Conservation (phyloP, 2,888 invertebrate species). For the Zeuzera pyrina region DNA sequence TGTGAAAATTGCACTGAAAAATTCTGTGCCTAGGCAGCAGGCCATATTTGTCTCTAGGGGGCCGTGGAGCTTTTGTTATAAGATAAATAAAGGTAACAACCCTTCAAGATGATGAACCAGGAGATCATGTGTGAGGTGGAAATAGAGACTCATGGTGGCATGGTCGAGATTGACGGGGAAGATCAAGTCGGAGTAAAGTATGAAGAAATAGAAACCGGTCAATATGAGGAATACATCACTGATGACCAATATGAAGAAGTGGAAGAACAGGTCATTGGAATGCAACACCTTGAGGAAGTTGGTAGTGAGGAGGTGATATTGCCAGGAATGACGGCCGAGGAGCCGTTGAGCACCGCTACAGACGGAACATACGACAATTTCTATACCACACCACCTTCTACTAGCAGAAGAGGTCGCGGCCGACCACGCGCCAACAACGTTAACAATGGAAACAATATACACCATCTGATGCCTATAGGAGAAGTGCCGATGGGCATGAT, state of each 20-base stretch:
- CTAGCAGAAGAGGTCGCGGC: conserved; percentile 49
- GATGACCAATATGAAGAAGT: conserved; percentile 69
- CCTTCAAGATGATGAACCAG: conserved; percentile 65
- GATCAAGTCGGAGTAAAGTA: conserved; percentile 70
- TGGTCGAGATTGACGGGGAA: conserved; percentile 69
- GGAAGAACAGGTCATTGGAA: conserved; percentile 66
- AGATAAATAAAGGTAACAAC: conserved; percentile 73
- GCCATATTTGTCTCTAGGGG: conserved; percentile 61
- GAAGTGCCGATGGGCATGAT: conserved; percentile 58
- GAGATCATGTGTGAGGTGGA: conserved; percentile 75
- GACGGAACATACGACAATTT: conserved; percentile 75
- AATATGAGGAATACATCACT: conserved; percentile 67
- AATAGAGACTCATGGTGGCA: conserved; percentile 62
- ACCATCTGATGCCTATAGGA: conserved; percentile 62
- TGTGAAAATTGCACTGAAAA: conserved; percentile 49
- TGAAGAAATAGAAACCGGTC: conserved; percentile 63
- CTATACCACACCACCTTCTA: conserved; percentile 37
- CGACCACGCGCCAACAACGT: conserved; percentile 32
- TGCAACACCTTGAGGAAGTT: conserved; percentile 67
- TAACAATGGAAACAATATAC: conserved; percentile 37
- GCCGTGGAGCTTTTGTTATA: conserved; percentile 67
- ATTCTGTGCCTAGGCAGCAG: conserved; percentile 58
- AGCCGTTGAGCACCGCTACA: conserved; percentile 79
- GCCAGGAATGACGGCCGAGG: conserved; percentile 75
- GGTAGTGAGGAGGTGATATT: conserved; percentile 69